These are phyloP conservation scores for Samia ricini DNA, from an alignment of 1,140 invertebrate genomes.

Conservation along the genomic window DNA sequence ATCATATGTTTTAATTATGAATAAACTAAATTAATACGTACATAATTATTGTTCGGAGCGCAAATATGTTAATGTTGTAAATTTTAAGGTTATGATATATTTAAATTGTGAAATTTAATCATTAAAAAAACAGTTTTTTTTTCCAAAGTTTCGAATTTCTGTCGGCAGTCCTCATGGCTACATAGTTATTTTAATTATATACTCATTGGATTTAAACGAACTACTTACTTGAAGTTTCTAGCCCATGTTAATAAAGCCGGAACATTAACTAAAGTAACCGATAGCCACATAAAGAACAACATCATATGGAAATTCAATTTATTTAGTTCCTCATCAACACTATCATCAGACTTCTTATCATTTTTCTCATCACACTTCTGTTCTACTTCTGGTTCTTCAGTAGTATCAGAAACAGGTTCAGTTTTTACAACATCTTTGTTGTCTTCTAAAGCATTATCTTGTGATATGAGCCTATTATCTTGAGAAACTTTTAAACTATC, in stretches of 20 bases:
- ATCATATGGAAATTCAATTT: constrained; percentile 80
- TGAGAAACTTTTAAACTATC: constrained; percentile 16
- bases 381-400: constrained; percentile 15
- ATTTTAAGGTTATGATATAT: too few species aligned
- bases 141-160: too few species aligned
- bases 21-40: too few species aligned
- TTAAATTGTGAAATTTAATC: too few species aligned
- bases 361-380: constrained; percentile 20
- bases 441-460: constrained; percentile 14
- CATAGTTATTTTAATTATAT: too few species aligned
- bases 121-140: too few species aligned
- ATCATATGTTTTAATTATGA: too few species aligned
- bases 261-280: constrained; percentile 76
- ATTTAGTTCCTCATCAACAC: constrained; percentile 55
- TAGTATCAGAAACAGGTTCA: constrained; percentile 1
- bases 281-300: constrained; percentile 79
- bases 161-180: too few species aligned
- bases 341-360: constrained; percentile 19
- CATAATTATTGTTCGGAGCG: too few species aligned
- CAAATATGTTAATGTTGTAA: too few species aligned
- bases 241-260: constrained; percentile 81
- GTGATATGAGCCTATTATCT: too few species aligned
- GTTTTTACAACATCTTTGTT: constrained; percentile 9
- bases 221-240: constrained; percentile 79
- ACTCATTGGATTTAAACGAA: not conserved